These are phyloP conservation scores for Ictalurus furcatus DNA, from an alignment of 2,113 vertebrate species.

Conservation along the genomic window DNA sequence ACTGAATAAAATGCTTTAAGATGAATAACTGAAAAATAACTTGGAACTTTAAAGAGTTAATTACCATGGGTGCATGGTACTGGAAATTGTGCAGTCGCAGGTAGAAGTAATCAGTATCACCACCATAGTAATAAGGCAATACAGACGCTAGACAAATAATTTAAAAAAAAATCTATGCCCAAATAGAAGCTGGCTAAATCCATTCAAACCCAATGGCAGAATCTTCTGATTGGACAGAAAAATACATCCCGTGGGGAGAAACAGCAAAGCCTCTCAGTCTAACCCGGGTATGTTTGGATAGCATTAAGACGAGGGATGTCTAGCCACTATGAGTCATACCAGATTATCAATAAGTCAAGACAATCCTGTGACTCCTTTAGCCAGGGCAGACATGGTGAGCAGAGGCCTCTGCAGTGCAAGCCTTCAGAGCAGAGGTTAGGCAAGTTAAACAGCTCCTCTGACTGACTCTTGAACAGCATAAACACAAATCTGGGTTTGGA, in stretches of 20 bases:
- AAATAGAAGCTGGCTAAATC: conserved; percentile 15
- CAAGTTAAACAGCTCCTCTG: conserved; percentile 54
- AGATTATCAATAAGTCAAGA: conserved; percentile 56
- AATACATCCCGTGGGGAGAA: conserved; percentile 37
- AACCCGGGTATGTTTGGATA: conserved; percentile 48
- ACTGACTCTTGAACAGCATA: conserved; percentile 55
- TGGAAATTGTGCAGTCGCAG: background rate
- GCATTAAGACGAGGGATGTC: conserved; percentile 46
- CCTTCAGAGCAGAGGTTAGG: conserved; percentile 48
- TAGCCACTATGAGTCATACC: conserved; percentile 63
- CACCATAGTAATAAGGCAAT: background rate
- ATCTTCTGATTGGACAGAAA: conserved; percentile 3
- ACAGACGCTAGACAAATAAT: background rate
- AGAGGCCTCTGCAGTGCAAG: conserved; percentile 34
- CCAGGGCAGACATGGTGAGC: conserved; percentile 17
- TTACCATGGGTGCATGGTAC: background rate
- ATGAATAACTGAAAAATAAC: background rate
- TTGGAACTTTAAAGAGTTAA: background rate
- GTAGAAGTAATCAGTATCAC: background rate
- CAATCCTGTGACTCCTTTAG: conserved; percentile 47
- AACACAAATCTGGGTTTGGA: conserved; percentile 53
- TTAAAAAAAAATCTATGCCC: background rate
- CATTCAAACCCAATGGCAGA: conserved; percentile 8
- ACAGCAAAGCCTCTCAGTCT: conserved; percentile 40
- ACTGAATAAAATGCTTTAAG: background rate